A percentile compares a stretch with the other conserved stretches of the same genome.
Evolutionary conservation across 2,888 invertebrate species (phyloP).

Genomic region (Poecilobothrus nobilitatus): DNA sequence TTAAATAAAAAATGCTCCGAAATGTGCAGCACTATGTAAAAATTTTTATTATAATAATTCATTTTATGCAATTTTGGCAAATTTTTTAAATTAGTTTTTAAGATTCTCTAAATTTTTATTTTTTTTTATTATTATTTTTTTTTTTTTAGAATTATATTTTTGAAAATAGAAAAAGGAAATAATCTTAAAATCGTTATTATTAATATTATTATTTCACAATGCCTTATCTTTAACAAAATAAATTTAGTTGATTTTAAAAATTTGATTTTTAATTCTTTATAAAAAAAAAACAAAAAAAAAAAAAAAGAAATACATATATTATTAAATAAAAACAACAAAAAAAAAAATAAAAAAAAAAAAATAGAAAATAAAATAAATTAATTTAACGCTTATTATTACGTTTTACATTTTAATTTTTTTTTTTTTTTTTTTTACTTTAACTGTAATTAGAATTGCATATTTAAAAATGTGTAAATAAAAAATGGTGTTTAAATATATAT

Average conservation of each 20-base stretch:
- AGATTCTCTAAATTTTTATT: not conserved
- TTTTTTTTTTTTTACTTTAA: constrained; percentile 9
- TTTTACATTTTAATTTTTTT: not conserved
- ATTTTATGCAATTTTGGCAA: no score
- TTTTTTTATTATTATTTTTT: no score
- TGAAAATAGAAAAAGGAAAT: not conserved
- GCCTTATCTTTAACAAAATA: not conserved
- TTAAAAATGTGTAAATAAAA: constrained; percentile 10
- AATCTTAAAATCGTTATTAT: not conserved
- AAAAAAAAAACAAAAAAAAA: not conserved
- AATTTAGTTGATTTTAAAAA: not conserved
- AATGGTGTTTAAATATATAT: constrained; percentile 5
- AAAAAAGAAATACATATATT: not conserved
- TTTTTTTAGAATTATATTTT: not conserved
- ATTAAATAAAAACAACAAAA: no score
- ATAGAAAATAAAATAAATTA: not conserved
- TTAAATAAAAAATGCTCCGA: no score
- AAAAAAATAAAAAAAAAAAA: not conserved
- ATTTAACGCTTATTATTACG: constrained; percentile 7
- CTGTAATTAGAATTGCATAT: constrained; percentile 3
- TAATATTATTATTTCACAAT: not conserved
- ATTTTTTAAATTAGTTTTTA: not conserved
- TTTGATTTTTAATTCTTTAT: not conserved
- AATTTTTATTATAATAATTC: no score
- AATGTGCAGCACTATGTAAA: no score